Base-by-base conservation (phyloP, 2,888 invertebrate species). In the Agrochola macilenta region DNA sequence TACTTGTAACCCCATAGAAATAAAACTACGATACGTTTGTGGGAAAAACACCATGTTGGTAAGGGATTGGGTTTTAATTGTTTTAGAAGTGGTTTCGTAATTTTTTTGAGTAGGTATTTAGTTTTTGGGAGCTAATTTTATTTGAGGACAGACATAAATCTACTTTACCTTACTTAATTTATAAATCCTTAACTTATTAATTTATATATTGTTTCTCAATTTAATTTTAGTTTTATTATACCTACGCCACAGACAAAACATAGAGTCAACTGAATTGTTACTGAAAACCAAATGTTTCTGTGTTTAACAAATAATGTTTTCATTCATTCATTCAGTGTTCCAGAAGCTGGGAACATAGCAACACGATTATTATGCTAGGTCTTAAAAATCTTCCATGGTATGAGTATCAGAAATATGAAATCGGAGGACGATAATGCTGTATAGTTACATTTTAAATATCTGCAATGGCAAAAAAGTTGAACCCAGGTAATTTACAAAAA, bases 1-100 rank as follows among this genome's bases (percentile, higher is more conserved):
- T 81, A 79, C 74, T 82, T 63, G 78, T 75, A 74, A 78, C 82
- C 87, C 82, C 87, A 69, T 66, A 73, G 81, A 77, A 81, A 83
- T 81, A 26, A 11, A 79, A 82, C 75, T 85, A 75, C 9, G 79
- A 68, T 76, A 61, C 8, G 46, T 70, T 78, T 83, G 75, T 77
- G 75, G 66, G 69, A 78, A 68, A 68, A 43, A 46, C 66, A 64
- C 46, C 43, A 46, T 76, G 57, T 77, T 46, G 49, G 12, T 54
- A 5, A 35, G 17, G 35, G 54, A 70, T 54, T 69, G 72, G n/a
- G 52, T 52, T 49, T 46, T 58, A 77, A 74, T 64, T 64, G 26
- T 74, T 61, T 57, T 35, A 17, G 0, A 63, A n/a, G 66, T 39
- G 23, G 26, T 57, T 3, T n/a, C 69, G 17, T 35, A n/a, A 54